phyloP scores from a whole-genome alignment of 2,113 vertebrate species.

The Sorex fumeus region DNA sequence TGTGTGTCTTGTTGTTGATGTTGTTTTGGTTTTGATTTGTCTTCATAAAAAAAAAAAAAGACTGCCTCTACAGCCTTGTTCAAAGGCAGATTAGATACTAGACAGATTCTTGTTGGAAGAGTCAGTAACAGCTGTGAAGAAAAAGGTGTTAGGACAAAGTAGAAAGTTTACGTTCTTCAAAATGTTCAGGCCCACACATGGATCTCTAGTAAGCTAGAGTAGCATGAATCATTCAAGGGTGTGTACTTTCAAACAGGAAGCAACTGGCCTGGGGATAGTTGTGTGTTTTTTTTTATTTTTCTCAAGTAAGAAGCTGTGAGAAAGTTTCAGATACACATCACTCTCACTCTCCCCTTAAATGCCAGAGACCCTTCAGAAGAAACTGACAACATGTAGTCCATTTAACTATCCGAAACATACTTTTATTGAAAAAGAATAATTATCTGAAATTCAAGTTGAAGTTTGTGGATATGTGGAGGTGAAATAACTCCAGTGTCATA shows the following conservation, averaged over 20 bases:
- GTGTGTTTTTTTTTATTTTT: not conserved
- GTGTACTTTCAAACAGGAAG: not conserved
- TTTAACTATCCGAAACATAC: constrained; percentile 38
- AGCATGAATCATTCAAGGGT: constrained; percentile 15
- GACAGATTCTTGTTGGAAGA: not conserved
- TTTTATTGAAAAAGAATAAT: constrained; percentile 45
- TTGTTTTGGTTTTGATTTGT: not conserved
- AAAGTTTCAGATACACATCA: not conserved
- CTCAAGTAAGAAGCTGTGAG: not conserved
- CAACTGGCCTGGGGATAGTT: not conserved
- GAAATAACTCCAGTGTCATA: constrained; percentile 55
- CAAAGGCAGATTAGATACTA: not conserved
- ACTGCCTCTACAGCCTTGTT: not conserved
- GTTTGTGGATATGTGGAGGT: not conserved
- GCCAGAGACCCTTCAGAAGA: constrained; percentile 54
- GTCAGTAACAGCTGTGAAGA: too few species aligned
- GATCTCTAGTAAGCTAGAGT: not conserved
- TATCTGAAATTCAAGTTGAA: constrained; percentile 62
- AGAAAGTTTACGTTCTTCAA: not conserved
- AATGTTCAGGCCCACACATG: not conserved
- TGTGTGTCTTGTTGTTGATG: too few species aligned
- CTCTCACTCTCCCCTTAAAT: not conserved
- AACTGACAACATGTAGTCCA: constrained; percentile 42
- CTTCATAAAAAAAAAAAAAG: not conserved
- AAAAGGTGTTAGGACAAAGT: not conserved